These are phyloP conservation scores for Philereme vetulata DNA, from an alignment of 2,888 invertebrate genomes.

Conservation along the genomic window DNA sequence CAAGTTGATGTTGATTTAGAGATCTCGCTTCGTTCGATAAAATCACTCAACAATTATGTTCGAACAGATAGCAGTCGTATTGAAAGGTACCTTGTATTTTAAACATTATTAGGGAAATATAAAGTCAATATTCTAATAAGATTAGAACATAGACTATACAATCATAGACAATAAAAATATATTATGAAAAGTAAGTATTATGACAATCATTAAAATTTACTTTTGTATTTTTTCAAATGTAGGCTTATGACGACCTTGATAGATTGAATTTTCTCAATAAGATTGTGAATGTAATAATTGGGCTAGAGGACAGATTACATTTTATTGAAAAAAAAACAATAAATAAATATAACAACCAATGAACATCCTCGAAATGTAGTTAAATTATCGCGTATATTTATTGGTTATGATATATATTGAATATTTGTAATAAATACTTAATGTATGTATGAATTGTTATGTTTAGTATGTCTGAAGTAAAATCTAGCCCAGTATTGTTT, in stretches of 20 bases:
- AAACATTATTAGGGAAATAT: constrained; percentile 40
- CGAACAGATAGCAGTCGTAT: not conserved
- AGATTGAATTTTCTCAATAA: constrained; percentile 53
- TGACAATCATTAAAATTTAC: constrained; percentile 23
- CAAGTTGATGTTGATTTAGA: too few species aligned
- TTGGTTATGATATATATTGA: too few species aligned
- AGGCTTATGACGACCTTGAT: constrained; percentile 50
- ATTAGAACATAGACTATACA: constrained; percentile 31
- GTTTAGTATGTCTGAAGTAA: not conserved
- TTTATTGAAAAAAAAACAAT: not conserved
- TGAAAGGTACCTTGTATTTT: not conserved
- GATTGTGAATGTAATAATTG: constrained; percentile 47
- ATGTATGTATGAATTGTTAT: not conserved
- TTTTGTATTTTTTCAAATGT: constrained; percentile 64
- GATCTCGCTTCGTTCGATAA: not conserved
- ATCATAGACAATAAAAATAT: constrained; percentile 28
- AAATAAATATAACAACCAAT: not conserved
- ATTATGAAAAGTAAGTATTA: constrained; percentile 2
- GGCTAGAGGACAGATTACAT: constrained; percentile 31
- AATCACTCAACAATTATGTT: not conserved
- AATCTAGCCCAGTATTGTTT: constrained; percentile 20
- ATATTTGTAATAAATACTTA: too few species aligned
- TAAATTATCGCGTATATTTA: too few species aligned
- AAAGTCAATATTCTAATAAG: constrained; percentile 34
- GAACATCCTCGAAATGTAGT: too few species aligned